Base-by-base conservation (phyloP, 2,888 invertebrate genomes). In the Scotopteryx bipunctaria region DNA sequence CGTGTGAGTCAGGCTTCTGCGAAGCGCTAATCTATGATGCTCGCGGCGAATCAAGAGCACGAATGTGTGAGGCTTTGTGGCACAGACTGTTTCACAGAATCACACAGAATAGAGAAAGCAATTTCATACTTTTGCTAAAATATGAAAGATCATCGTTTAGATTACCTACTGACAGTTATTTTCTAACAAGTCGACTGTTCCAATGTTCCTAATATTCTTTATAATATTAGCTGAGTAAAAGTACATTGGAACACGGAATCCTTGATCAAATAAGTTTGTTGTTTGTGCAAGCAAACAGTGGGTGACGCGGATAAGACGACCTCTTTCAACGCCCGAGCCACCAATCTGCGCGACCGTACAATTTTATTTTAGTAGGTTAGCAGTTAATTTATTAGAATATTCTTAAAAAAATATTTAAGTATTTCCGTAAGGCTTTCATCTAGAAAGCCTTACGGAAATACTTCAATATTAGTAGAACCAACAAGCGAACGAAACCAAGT, bases 1-100 rank as follows among this genome's bases (percentile, higher is more conserved):
- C 45, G 48, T 59, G 57, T 82, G 82, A 81, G 60, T 81, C 80
- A 53, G 43, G 23, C 17, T 61, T 59, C 61, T 33, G 50, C 57
- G 55, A 61, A 62, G 50, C 15, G 45, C 44, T 50, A 54, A 55
- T 56, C 62, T 57, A 57, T 56, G 57, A 53, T 33, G 45, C 41
- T 33, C 23, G 55, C 41, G 14, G 49, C 21, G 42, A 11, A 59
- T 61, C 55, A 50, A 35, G 51, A 55, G 53, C 55, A 51, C 38
- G 46, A 32, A 42, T 52, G 36, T 32, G 23, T 13, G 31, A 41
- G 2, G 31, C 45, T 38, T 38, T 23, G 11, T 31, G 38, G 13
- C 31, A 36, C 31, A 36, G 8, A 33, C 17, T 25, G n/a, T 33
- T 40, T 25, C 13, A 13, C 23, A 15, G 16, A 41, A 31, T 31